Conservation (phyloP, 2,797 vertebrate genomes). For the Garrulus glandarius region DNA sequence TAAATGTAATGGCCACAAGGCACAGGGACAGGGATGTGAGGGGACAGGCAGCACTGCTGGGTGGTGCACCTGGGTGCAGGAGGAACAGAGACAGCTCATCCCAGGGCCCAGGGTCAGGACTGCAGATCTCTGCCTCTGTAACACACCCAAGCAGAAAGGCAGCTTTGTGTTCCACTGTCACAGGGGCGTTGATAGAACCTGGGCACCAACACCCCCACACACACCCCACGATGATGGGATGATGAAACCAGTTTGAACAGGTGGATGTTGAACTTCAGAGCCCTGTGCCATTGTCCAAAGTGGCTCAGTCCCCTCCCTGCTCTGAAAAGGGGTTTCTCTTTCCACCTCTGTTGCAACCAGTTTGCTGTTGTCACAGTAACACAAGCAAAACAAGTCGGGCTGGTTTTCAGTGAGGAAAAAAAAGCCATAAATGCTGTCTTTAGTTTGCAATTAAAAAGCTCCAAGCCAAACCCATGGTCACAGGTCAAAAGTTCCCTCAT, state of each 20-base stretch:
- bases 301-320: not conserved
- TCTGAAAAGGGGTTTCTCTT: not conserved
- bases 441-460: not conserved
- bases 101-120: not conserved
- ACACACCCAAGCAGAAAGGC: not conserved
- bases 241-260: not conserved
- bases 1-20: not conserved
- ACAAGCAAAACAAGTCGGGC: not conserved
- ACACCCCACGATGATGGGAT: not conserved
- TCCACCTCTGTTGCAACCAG: not conserved
- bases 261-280: not conserved
- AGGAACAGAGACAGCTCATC: not conserved
- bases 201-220: not conserved
- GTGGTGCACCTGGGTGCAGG: not conserved
- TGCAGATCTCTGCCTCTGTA: not conserved
- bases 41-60: no score
- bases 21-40: accelerated
- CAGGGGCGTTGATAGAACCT: accelerated
- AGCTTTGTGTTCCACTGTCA: not conserved
- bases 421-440: not conserved
- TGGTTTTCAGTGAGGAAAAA: not conserved
- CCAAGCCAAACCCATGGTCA: not conserved
- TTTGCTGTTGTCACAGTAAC: not conserved
- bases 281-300: not conserved
- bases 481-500: not conserved